Evolutionary conservation across 2,113 vertebrate species (phyloP).

Genomic region (Entosphenus tridentatus): DNA sequence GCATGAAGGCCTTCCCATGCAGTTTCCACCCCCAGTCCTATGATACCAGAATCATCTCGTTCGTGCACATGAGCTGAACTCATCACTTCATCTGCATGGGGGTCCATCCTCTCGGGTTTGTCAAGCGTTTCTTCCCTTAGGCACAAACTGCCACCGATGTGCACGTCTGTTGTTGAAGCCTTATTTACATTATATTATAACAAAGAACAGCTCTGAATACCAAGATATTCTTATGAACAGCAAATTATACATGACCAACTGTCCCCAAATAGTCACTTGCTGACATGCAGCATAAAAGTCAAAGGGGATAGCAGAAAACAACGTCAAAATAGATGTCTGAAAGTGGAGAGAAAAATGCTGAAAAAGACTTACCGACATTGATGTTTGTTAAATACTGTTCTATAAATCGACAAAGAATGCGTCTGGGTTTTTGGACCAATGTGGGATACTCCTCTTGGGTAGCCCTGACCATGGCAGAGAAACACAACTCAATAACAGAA

Average conservation of each 20-base stretch:
- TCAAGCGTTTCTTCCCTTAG: too few species aligned
- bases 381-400: conserved; percentile 83
- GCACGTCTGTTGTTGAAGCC: too few species aligned
- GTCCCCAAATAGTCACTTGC: background rate
- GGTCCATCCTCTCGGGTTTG: too few species aligned
- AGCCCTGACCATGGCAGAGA: conserved; percentile 25
- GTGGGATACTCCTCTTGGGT: conserved; percentile 43
- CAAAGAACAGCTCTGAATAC: background rate
- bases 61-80: too few species aligned
- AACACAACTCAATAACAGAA: background rate
- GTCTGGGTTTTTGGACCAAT: conserved; percentile 70
- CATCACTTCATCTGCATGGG: too few species aligned
- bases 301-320: background rate
- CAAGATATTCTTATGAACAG: background rate
- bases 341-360: background rate
- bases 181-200: background rate
- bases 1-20: too few species aligned
- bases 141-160: too few species aligned
- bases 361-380: conserved; percentile 48
- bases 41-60: too few species aligned
- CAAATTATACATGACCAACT: background rate
- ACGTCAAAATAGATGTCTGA: background rate
- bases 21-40: too few species aligned
- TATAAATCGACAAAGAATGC: conserved; percentile 89
- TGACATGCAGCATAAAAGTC: background rate